Base-by-base conservation (phyloP, 2,113 vertebrate species). In the Enhydra lutris region DNA sequence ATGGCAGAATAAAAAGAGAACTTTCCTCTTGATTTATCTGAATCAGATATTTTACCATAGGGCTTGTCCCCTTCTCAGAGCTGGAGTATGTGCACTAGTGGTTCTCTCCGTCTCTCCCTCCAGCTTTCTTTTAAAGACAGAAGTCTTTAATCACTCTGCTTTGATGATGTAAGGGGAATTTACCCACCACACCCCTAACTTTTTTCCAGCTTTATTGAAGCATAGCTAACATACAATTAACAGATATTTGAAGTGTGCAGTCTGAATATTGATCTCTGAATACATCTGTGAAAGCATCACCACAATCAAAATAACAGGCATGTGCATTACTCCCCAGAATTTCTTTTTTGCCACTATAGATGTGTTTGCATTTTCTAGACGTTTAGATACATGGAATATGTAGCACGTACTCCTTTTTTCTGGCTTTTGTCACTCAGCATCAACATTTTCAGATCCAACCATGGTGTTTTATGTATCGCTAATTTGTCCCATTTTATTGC, bases 1-100 rank as follows among this genome's bases (percentile, higher is more conserved):
- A 76, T 79, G 63, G 85, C 69, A 81, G 52, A n/a, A 86, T 97
- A 91, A 97, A 98, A 97, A 95, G 59, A 93, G 93, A 95, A 26
- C n/a, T 91, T 67, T 79, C 81, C 39, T 91, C 67, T n/a, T 86
- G 52, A 45, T 36, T 87, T 63, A 13, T 52, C n/a, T 82, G 17
- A 93, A 84, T 21, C 14, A 7, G 21, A 11, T 42, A 14, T 45
- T 91, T 55, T 52, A 45, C 45, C 36, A 80, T 17, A 15, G 47
- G 4, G 15, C 50, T 8, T 3, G 31, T 80, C 9, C 29, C 50
- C 95, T 86, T 74, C 86, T 73, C 71, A 52, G 57, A 31, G 81
- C 71, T 47, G 0, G 12, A 26, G 67, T 65, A 15, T 59, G 24
- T 10, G 17, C 73, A 42, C 59, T 34, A 82, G 50, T 45, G 73